These are phyloP conservation scores for Drosophila prosaltans DNA, from an alignment of 1,140 invertebrate species.

Conservation along the genomic window DNA sequence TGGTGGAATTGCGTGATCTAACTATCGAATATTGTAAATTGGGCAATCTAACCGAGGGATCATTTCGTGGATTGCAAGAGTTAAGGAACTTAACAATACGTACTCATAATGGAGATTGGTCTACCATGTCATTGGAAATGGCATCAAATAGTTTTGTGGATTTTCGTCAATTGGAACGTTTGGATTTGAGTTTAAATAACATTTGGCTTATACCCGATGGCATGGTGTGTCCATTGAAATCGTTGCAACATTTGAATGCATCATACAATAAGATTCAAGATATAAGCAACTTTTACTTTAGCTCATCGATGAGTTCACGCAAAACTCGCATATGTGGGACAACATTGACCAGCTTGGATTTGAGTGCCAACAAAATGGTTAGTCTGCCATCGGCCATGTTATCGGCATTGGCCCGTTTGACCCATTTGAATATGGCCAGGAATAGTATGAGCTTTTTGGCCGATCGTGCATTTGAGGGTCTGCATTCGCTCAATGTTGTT, in stretches of 20 bases:
- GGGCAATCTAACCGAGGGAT: constrained; percentile 92
- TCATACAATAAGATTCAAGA: constrained; percentile 92
- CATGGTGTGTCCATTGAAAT: constrained; percentile 90
- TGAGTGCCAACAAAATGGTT: constrained; percentile 93
- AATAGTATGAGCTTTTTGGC: constrained; percentile 90
- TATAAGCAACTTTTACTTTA: constrained; percentile 90
- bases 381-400: constrained; percentile 90
- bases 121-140: constrained; percentile 91
- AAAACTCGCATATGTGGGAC: constrained; percentile 87
- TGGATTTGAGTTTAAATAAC: constrained; percentile 95
- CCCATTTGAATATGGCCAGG: constrained; percentile 87
- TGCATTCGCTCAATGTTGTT: constrained; percentile 89
- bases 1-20: constrained; percentile 91
- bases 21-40: constrained; percentile 96
- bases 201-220: constrained; percentile 93
- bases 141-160: constrained; percentile 89
- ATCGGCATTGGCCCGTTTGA: constrained; percentile 87
- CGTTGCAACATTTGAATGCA: constrained; percentile 90
- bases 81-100: constrained; percentile 92
- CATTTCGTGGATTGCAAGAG: constrained; percentile 91
- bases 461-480: constrained; percentile 91
- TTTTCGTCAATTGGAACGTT: constrained; percentile 88
- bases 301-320: constrained; percentile 85
- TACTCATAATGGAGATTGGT: constrained; percentile 95
- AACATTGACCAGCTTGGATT: constrained; percentile 89